These are phyloP conservation scores for Sycophila texana DNA, from an alignment of 2,888 invertebrate genomes.

Conservation along the genomic window DNA sequence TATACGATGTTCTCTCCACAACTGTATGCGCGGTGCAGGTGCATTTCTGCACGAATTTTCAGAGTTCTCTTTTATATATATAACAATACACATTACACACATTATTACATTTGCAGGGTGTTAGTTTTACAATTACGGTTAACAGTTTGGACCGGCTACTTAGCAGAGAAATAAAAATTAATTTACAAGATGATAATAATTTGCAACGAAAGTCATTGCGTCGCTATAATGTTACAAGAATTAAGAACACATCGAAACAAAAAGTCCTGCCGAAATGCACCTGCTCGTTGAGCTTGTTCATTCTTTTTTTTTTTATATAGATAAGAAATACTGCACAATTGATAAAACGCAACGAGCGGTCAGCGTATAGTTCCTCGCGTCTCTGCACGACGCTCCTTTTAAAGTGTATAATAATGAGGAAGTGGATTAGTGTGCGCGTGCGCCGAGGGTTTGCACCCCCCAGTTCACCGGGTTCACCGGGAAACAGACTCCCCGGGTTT, in stretches of 20 bases:
- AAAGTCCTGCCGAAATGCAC: slow-evolving; percentile 62
- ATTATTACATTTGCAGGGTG: neutral
- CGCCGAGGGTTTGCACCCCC: no score
- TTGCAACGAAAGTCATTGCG: slow-evolving; percentile 1
- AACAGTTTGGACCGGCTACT: neutral
- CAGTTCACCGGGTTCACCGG: no score
- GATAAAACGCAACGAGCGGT: slow-evolving; percentile 50
- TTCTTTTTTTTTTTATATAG: slow-evolving; percentile 51
- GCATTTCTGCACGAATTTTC: slow-evolving; percentile 27
- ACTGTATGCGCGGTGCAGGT: slow-evolving; percentile 8
- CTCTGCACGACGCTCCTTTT: no score
- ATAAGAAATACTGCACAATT: slow-evolving; percentile 68
- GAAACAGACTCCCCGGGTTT: no score
- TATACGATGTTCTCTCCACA: slow-evolving; percentile 12
- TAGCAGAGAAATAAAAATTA: neutral
- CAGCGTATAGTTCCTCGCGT: neutral
- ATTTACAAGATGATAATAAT: neutral
- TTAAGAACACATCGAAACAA: neutral
- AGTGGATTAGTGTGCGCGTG: neutral
- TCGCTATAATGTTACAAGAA: neutral
- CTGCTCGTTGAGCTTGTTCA: slow-evolving; percentile 65
- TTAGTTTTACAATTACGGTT: neutral
- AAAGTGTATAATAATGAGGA: neutral
- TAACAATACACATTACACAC: no score
- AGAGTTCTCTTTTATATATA: neutral